These are phyloP conservation scores for Paradoxurus hermaphroditus DNA, from an alignment of 2,113 vertebrate species.

Conservation along the genomic window DNA sequence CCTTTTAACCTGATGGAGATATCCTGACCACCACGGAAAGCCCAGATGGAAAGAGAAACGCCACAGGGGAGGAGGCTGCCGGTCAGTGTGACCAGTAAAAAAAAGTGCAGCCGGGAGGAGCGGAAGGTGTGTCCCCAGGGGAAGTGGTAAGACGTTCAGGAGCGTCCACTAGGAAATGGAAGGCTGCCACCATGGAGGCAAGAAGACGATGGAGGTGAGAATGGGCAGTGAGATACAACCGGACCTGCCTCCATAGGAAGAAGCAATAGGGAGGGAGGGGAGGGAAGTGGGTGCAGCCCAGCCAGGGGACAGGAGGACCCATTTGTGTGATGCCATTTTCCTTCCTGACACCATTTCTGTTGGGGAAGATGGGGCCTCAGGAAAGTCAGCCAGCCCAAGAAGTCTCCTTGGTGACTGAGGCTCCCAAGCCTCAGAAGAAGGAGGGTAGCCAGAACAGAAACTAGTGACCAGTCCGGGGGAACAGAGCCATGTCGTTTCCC, in stretches of 20 bases:
- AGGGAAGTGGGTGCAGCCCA: conserved; percentile 14
- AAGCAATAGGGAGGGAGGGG: background rate
- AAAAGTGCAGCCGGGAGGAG: conserved; percentile 84
- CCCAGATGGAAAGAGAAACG: conserved; percentile 72
- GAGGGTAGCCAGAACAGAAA: background rate
- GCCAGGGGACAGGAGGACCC: background rate
- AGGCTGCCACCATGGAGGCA: conserved; percentile 66
- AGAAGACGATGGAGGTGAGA: conserved; percentile 65
- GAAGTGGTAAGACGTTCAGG: conserved; percentile 91
- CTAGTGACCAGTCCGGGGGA: accelerated
- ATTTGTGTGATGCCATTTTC: background rate
- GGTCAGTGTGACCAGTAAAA: conserved; percentile 82
- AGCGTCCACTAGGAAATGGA: conserved; percentile 89
- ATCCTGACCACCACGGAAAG: conserved; percentile 78
- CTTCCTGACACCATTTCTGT: background rate
- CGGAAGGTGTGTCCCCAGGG: conserved; percentile 90
- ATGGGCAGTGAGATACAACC: background rate
- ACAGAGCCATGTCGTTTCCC: background rate
- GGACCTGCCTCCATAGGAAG: conserved; percentile 8
- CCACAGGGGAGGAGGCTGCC: conserved; percentile 75
- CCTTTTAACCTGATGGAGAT: conserved; percentile 74
- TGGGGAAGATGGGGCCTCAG: background rate
- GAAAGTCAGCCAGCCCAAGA: background rate
- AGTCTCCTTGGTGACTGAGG: background rate
- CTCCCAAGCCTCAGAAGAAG: conserved; percentile 41